Evolutionary conservation across 2,888 invertebrate species (phyloP).

Genomic region (Formica aserva): DNA sequence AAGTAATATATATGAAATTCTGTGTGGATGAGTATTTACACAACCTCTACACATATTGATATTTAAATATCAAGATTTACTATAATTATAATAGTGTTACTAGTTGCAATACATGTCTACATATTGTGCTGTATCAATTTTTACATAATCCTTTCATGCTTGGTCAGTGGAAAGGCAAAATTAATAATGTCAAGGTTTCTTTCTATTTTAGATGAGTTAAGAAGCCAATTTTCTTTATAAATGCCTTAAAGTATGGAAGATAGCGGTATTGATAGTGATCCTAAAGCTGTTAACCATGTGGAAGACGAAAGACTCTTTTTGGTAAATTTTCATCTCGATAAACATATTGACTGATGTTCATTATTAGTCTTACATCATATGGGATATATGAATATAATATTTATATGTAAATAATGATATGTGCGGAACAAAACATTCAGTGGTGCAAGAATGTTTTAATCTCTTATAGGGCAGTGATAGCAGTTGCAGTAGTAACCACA

Average conservation of each 20-base stretch:
- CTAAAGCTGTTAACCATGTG: constrained; percentile 81
- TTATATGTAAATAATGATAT: constrained; percentile 23
- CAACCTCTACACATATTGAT: constrained; percentile 1
- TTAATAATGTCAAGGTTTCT: constrained; percentile 1
- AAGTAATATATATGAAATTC: neutral
- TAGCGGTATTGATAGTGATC: constrained; percentile 86
- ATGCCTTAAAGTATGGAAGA: constrained; percentile 82
- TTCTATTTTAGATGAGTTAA: constrained; percentile 64
- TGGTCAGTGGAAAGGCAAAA: neutral
- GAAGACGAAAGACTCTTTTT: constrained; percentile 84
- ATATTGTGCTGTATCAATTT: neutral
- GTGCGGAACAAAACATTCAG: neutral
- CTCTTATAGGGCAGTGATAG: constrained; percentile 84
- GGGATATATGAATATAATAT: neutral
- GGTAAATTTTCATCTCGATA: constrained; percentile 72
- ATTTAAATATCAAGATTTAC: neutral
- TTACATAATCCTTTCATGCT: neutral
- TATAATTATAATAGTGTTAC: neutral
- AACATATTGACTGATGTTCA: neutral
- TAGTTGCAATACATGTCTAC: neutral
- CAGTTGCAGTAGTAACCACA: constrained; percentile 82
- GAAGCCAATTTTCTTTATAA: constrained; percentile 46
- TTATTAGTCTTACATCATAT: neutral
- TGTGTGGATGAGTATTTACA: neutral
- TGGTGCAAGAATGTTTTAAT: neutral